Evolutionary conservation across 2,113 vertebrate genomes (phyloP), one percentile per base, ranked within the genome.

Genomic region (Amphilophus citrinellus): DNA sequence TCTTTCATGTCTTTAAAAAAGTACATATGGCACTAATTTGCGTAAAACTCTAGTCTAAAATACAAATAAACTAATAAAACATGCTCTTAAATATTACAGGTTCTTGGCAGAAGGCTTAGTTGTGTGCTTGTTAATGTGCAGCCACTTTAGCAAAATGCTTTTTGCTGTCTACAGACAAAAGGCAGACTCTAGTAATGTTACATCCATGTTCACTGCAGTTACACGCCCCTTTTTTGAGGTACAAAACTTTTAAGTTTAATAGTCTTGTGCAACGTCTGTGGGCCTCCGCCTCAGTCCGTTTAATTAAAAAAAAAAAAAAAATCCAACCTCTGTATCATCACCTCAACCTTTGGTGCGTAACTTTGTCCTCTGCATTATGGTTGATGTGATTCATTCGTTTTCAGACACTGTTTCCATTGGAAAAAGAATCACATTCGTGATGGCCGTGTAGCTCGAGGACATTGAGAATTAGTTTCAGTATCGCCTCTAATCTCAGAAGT

Each of bases 81-180:
- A 61, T 79, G 84, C 53, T 83, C 24, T 65, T 88, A 65, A 88
- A 62, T 77, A 90, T 88, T 91, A 85, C 77, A 90, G 82, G 78
- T 96, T 96, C 88, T 96, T 93, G 91, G 90, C 86, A 85, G 90
- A 92, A 92, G 86, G 89, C 87, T 90, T 84, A 56, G 82, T 90
- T 84, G 86, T 95, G 95, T 96, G 95, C 95, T 96, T 95, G 90
- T 90, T 83, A 82, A 89, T 93, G 91, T 95, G 91, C 89, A 86
- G 85, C 87, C 60, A 30, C 61, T 90, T 87, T 83, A 91, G 85
- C 87, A 92, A 89, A 92, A 87, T 88, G 87, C 56, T 89, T 88
- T 73, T 82, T 84, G 44, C 71, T 75, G 62, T 84, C 60, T 61
- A 73, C 61, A 82, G 53, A 87, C 60, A 87, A 88, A 89, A 90